A percentile compares a stretch with the other conserved stretches of the same genome.
Evolutionary conservation across 2,797 vertebrate species (phyloP).

Genomic region (Cygnus olor): DNA sequence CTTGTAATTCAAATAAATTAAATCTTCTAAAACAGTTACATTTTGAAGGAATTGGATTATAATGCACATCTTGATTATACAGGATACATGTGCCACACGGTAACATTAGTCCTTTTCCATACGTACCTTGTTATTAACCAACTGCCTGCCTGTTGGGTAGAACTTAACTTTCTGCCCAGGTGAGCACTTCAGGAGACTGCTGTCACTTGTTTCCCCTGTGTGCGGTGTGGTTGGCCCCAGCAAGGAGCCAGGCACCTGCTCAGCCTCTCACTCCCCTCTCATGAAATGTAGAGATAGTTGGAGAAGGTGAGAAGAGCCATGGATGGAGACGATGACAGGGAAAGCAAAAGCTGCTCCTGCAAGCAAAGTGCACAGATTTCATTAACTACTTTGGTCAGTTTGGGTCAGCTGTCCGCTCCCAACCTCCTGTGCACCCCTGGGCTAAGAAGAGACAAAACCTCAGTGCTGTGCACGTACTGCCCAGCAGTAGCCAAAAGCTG

Average conservation of each 20-base stretch:
- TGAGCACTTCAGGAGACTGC: neutral
- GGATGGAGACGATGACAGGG: neutral
- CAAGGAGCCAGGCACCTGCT: neutral
- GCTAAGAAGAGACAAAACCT: neutral
- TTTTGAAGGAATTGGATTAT: neutral
- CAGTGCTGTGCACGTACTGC: fast-evolving
- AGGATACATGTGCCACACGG: neutral
- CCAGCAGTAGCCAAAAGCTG: neutral
- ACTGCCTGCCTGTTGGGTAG: fast-evolving
- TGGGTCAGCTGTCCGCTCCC: neutral
- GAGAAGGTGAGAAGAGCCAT: neutral
- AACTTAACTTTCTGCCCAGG: neutral
- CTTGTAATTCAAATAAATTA: conserved; percentile 14
- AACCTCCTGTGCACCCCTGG: fast-evolving
- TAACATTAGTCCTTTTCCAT: neutral
- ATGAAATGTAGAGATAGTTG: neutral
- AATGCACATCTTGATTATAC: neutral
- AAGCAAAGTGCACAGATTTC: neutral
- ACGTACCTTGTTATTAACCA: neutral
- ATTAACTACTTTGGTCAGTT: neutral
- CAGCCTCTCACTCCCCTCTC: neutral
- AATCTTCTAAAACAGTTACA: neutral
- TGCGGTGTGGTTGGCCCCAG: neutral
- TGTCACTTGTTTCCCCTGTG: neutral
- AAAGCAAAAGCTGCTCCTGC: neutral